Evolutionary conservation across 2,888 invertebrate species (phyloP).

Genomic region (Drepanosiphum platanoidis): DNA sequence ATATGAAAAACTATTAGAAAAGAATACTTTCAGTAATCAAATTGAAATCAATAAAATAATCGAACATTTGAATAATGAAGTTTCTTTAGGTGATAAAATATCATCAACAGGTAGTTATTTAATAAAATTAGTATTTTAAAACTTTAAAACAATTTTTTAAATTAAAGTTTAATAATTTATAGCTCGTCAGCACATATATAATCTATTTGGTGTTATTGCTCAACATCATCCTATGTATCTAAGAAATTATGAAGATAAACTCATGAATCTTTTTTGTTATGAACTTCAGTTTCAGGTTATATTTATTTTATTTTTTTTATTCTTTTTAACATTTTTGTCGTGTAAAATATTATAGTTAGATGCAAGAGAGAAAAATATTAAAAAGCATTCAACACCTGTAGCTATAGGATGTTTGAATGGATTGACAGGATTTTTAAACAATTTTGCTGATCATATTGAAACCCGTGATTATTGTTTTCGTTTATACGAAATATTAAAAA

Average conservation of each 20-base stretch:
- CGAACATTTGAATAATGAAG: slow-evolving; percentile 27
- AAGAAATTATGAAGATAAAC: slow-evolving; percentile 38
- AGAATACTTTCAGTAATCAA: slow-evolving; percentile 20
- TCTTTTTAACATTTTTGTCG: not conserved
- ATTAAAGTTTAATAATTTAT: not conserved
- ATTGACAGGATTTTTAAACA: slow-evolving; percentile 41
- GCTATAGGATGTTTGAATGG: slow-evolving; percentile 44
- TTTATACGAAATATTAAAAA: slow-evolving; percentile 43
- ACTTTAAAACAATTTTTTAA: too few species aligned
- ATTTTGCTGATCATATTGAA: slow-evolving; percentile 26
- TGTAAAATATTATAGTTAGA: not conserved
- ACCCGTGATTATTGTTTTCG: slow-evolving; percentile 26
- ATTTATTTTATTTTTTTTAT: not conserved
- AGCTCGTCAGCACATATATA: slow-evolving; percentile 41
- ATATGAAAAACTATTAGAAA: slow-evolving; percentile 35
- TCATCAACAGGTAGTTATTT: slow-evolving; percentile 3
- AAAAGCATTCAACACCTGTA: not conserved
- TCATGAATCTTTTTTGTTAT: slow-evolving; percentile 31
- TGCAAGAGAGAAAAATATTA: not conserved
- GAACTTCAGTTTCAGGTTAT: slow-evolving; percentile 41
- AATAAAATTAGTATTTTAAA: not conserved
- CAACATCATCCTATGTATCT: slow-evolving; percentile 44
- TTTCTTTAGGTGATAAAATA: slow-evolving; percentile 27
- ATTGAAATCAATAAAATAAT: slow-evolving; percentile 37
- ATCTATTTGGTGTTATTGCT: slow-evolving; percentile 39